A percentile compares a stretch with the other conserved stretches of the same genome.
Evolutionary conservation across 2,113 vertebrate genomes (phyloP).

Genomic region (Etheostoma cragini): DNA sequence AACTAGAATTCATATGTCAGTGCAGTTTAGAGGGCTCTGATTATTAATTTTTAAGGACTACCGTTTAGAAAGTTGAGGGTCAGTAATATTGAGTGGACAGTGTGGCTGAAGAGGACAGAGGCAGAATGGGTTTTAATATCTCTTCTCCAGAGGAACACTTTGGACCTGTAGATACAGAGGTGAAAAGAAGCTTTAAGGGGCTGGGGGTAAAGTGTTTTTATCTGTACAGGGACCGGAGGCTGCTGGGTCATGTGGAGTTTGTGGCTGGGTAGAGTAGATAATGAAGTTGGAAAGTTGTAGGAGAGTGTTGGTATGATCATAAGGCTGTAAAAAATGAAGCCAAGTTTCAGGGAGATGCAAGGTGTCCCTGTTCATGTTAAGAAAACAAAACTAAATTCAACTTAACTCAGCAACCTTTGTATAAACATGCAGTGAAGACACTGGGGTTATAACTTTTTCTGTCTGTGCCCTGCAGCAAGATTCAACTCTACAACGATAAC

Average conservation of each 20-base stretch:
- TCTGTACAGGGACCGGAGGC: slow-evolving; percentile 53
- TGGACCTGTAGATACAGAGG: slow-evolving; percentile 49
- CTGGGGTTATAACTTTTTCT: slow-evolving; percentile 30
- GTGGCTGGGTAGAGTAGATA: slow-evolving; percentile 59
- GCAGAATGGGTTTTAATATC: slow-evolving; percentile 37
- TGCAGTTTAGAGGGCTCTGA: slow-evolving; percentile 6
- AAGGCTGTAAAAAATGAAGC: slow-evolving; percentile 6
- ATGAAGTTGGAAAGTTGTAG: slow-evolving; percentile 38
- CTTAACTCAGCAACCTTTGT: slow-evolving; percentile 37
- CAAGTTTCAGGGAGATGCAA: slow-evolving; percentile 20
- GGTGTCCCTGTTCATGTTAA: slow-evolving; percentile 45
- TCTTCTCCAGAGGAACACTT: slow-evolving; percentile 38
- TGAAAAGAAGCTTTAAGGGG: slow-evolving; percentile 62
- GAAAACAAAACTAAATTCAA: slow-evolving; percentile 18
- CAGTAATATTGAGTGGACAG: slow-evolving; percentile 2
- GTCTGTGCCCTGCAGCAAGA: slow-evolving; percentile 48
- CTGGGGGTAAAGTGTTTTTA: slow-evolving; percentile 55
- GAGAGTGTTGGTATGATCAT: slow-evolving; percentile 27
- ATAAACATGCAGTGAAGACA: slow-evolving; percentile 51
- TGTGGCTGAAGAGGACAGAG: slow-evolving; percentile 17
- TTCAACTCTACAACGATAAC: slow-evolving; percentile 30
- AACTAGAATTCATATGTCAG: slow-evolving; percentile 6
- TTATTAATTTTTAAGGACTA: neutral
- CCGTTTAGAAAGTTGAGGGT: slow-evolving; percentile 18
- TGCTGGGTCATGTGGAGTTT: slow-evolving; percentile 59